Percentiles rank a stretch among this genome's conserved stretches.
phyloP scores from a whole-genome alignment of 2,113 vertebrate species.

The Xenotilapia longispinis region DNA sequence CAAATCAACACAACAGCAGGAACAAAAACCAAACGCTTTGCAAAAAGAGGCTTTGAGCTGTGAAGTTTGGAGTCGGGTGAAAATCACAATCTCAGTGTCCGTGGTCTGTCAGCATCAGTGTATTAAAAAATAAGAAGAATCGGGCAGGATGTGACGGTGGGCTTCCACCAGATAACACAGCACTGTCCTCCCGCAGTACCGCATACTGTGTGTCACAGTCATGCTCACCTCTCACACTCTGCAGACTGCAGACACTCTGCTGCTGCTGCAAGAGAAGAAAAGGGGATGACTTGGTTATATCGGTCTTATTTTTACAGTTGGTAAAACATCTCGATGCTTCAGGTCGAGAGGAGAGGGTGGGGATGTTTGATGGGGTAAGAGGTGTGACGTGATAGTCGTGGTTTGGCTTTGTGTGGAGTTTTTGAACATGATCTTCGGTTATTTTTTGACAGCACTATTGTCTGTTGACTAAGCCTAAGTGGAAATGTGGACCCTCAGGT shows the following conservation, averaged over 20 bases:
- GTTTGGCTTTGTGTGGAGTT: accelerated
- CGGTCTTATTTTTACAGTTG: background rate
- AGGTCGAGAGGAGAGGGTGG: background rate
- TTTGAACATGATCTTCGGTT: background rate
- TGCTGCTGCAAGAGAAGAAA: background rate
- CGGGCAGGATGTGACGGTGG: accelerated
- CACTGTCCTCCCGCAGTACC: accelerated
- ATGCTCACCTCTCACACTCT: background rate
- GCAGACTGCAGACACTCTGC: background rate
- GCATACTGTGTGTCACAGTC: background rate
- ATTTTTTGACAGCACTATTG: background rate
- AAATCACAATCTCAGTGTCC: background rate
- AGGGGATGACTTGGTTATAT: background rate
- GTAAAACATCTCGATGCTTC: accelerated
- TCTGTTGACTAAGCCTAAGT: background rate
- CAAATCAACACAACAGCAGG: background rate
- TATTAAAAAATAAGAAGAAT: background rate
- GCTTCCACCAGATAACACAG: background rate
- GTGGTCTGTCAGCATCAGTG: accelerated
- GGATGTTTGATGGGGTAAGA: background rate
- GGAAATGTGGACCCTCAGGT: background rate
- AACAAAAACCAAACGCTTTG: background rate
- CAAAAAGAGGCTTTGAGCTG: background rate
- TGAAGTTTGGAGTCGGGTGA: background rate
- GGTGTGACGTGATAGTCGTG: background rate